phyloP scores from a whole-genome alignment of 2,113 vertebrate genomes.

The Crypturellus undulatus region DNA sequence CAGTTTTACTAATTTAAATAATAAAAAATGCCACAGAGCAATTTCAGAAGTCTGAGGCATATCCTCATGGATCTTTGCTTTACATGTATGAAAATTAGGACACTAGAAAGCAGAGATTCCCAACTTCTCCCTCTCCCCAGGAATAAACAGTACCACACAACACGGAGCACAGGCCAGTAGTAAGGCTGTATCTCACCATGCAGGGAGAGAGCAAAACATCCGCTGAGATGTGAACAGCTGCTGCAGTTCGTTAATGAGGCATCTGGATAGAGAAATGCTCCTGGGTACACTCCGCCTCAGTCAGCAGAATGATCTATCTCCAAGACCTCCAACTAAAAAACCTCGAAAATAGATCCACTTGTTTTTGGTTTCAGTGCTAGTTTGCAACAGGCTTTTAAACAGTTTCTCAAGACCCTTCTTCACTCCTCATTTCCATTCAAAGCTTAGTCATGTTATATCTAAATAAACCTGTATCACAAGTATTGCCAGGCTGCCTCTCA shows the following conservation, averaged over 20 bases:
- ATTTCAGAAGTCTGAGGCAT: not conserved
- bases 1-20: not conserved
- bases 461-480: not conserved
- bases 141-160: not conserved
- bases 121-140: not conserved
- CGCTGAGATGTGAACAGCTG: not conserved
- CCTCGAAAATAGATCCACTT: not conserved
- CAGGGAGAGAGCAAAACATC: not conserved
- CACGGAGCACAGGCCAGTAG: fast-evolving
- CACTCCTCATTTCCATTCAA: not conserved
- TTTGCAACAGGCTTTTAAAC: not conserved
- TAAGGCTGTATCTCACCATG: fast-evolving
- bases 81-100: not conserved
- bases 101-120: not conserved
- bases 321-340: not conserved
- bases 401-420: too few relatives aligned
- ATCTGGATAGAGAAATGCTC: fast-evolving
- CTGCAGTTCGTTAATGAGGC: not conserved
- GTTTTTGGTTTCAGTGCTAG: not conserved
- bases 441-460: not conserved
- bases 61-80: not conserved
- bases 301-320: not conserved
- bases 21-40: not conserved
- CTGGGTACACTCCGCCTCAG: not conserved
- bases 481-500: not conserved